Base-by-base conservation (phyloP, 2,888 invertebrate genomes). In the Epinotia bilunana region DNA sequence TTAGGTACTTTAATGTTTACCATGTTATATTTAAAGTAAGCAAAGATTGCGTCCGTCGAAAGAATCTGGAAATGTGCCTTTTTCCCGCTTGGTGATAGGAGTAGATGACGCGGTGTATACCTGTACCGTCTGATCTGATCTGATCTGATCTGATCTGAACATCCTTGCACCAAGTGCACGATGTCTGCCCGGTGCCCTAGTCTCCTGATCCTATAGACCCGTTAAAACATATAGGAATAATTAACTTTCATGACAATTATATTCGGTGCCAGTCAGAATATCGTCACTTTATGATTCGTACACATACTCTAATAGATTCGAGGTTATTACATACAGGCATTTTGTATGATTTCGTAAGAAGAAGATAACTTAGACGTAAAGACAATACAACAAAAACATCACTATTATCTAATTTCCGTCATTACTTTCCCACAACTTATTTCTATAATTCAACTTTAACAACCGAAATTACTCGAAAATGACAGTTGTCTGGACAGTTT, bases 401-500 rank as follows among this genome's bases (percentile, higher is more conserved):
- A 67, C 55, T 39, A 57, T 55, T 68, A 13, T 20, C 23, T 60
- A 69, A 69, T 60, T 60, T 69, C 53, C 28, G 53, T 53, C 33
- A 62, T 62, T 49, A 49, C 43, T 11, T 43, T 49, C 61, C 20
- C 62, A 20, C 63, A 61, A 73, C 67, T 60, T 80, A 49, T 43
- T 65, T 68, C 58, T 65, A 39, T 5, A 76, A 77, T 79, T 74
- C 64, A 49, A 76, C 78, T 78, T 77, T 78, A 80, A 79, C 78
- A 72, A 74, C 65, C 73, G 74, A 83, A 83, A 85, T 85, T 80
- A 82, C 74, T 80, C 64, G 43, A 74, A 79, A 88, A 86, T 84
- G 85, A 86, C 84, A 84, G 82, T 81, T 74, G 76, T 72, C 63
- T 76, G 80, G 77, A 64, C 79, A 76, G 81, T 81, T 78, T 77